Evolutionary conservation across 2,113 vertebrate genomes (phyloP).

Genomic region (Chlamydotis undulata): DNA sequence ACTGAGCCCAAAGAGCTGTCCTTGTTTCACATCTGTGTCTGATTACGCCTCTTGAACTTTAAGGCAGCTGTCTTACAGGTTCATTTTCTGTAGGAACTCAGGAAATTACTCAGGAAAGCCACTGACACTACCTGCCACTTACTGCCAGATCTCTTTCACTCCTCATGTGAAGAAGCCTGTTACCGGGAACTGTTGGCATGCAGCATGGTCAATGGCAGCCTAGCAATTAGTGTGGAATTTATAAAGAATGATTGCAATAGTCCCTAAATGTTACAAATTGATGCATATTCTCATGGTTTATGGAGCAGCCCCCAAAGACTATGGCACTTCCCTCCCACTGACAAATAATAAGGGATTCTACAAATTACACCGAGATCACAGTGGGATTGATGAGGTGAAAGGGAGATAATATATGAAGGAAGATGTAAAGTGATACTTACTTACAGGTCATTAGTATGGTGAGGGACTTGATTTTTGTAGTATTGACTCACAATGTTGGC

Average conservation of each 20-base stretch:
- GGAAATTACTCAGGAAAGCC: constrained; percentile 64
- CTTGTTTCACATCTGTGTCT: constrained; percentile 60
- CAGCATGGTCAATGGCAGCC: background rate
- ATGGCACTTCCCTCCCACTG: background rate
- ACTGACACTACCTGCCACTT: constrained; percentile 68
- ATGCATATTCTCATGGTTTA: background rate
- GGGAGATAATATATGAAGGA: constrained; percentile 25
- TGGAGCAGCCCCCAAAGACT: background rate
- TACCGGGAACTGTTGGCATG: background rate
- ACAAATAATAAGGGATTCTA: constrained; percentile 14
- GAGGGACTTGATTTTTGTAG: background rate
- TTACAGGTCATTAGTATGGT: background rate
- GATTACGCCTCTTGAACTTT: constrained; percentile 58
- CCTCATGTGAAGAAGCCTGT: constrained; percentile 24
- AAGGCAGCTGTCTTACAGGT: constrained; percentile 42
- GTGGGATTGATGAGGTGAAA: constrained; percentile 34
- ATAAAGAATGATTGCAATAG: background rate
- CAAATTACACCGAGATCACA: constrained; percentile 8
- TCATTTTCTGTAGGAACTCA: constrained; percentile 56
- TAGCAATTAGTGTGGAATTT: constrained; percentile 46
- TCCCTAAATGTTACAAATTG: constrained; percentile 7
- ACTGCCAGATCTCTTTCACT: constrained; percentile 48
- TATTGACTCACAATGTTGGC: constrained; percentile 12
- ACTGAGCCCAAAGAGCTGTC: background rate
- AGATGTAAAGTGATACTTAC: constrained; percentile 16